Conservation (phyloP, 2,113 vertebrate species). For the Ptychochromis oligacanthus region DNA sequence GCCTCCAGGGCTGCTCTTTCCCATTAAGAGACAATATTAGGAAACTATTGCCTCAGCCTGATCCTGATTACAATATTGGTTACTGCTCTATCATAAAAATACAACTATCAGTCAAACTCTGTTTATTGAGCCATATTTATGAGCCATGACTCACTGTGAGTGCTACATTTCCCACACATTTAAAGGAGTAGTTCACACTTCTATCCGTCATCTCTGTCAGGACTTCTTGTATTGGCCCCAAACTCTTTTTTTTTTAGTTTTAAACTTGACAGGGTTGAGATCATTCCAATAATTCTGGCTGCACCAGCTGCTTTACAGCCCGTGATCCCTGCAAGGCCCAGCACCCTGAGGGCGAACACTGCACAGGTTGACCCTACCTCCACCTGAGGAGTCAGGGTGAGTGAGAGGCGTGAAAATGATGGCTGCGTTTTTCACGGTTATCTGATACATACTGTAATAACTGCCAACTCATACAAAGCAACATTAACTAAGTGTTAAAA, state of each 20-base stretch:
- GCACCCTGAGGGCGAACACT: conserved; percentile 87
- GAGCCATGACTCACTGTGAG: conserved; percentile 82
- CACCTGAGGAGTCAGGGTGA: conserved; percentile 83
- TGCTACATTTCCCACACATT: conserved; percentile 85
- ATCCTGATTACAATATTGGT: too few relatives aligned
- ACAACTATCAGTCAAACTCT: too few relatives aligned
- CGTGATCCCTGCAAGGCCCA: conserved; percentile 87
- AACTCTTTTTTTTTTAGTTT: too few relatives aligned
- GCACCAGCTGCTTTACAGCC: conserved; percentile 89
- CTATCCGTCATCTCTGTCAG: conserved; percentile 85
- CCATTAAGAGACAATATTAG: conserved; percentile 19
- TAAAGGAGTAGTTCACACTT: conserved; percentile 91
- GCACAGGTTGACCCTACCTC: conserved; percentile 85
- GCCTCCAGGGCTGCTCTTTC: conserved; percentile 86
- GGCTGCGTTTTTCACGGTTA: too few relatives aligned
- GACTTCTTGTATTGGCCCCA: conserved; percentile 87
- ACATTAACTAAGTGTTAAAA: background rate
- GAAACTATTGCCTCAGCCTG: too few relatives aligned
- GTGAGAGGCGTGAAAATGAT: background rate
- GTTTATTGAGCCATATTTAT: too few relatives aligned
- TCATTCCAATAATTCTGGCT: conserved; percentile 90
- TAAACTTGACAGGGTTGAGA: conserved; percentile 85
- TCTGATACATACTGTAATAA: background rate
- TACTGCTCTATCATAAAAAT: too few relatives aligned
- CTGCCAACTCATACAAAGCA: background rate